A percentile compares a stretch with the other conserved stretches of the same genome.
Conservation (phyloP, 2,113 vertebrate genomes). For the Psilopsiagon aurifrons region DNA sequence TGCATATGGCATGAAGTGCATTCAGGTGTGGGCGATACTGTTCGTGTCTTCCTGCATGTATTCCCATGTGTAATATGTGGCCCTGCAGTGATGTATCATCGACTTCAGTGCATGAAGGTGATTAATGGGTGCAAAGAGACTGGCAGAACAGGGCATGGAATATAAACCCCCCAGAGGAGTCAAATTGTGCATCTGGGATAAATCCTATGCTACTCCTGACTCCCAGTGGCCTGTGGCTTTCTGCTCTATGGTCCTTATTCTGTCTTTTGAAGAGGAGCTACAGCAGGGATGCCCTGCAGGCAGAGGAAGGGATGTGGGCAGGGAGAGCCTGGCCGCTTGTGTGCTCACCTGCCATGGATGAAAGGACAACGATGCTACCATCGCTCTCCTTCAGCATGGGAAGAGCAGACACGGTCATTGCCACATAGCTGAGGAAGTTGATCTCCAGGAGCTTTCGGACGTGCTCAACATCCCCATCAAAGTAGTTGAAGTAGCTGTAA, state of each 20-base stretch:
- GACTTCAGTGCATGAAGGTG: neutral
- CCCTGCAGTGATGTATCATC: neutral
- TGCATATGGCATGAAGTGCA: neutral
- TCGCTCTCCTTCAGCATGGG: conserved; percentile 77
- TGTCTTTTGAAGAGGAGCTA: neutral
- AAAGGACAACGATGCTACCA: conserved; percentile 72
- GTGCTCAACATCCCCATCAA: neutral
- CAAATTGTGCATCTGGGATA: neutral
- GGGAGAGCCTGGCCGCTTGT: neutral
- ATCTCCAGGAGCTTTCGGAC: conserved; percentile 58
- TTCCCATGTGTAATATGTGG: rapidly evolving
- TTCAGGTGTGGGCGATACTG: neutral
- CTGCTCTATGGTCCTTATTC: neutral
- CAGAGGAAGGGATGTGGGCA: neutral
- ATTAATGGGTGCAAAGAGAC: neutral
- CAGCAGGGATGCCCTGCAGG: neutral
- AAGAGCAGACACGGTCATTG: conserved; percentile 57
- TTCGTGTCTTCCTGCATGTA: neutral
- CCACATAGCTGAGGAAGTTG: conserved; percentile 79
- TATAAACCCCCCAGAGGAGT: neutral
- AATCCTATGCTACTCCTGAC: rapidly evolving
- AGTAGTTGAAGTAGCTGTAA: neutral
- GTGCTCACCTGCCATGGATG: conserved; percentile 75
- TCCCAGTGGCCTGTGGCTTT: neutral
- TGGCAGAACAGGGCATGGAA: neutral